Percentiles rank a stretch among this genome's conserved stretches.
Conservation (phyloP, 2,888 invertebrate genomes). For the Tryphoninae sp. region DNA sequence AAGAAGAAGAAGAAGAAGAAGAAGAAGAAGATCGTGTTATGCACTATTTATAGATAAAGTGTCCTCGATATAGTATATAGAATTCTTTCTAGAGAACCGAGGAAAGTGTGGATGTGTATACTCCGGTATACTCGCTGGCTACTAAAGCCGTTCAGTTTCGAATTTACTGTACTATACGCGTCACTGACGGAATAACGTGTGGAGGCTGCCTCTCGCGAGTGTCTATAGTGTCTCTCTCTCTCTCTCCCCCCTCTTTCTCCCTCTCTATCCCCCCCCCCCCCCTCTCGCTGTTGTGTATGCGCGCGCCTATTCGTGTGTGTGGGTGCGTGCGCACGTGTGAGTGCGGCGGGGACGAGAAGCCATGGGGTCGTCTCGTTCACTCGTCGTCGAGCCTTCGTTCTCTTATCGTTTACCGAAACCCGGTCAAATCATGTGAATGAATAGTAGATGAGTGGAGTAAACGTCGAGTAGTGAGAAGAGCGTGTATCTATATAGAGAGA, state of each 20-base stretch:
- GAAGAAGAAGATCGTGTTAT: not conserved
- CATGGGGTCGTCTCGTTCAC: slow-evolving; percentile 51
- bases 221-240: slow-evolving; percentile 10
- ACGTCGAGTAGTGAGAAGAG: slow-evolving; percentile 17
- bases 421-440: slow-evolving; percentile 58
- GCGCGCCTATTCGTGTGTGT: slow-evolving; percentile 15
- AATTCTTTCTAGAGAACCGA: slow-evolving; percentile 15
- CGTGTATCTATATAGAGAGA: not conserved
- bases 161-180: slow-evolving; percentile 17
- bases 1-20: not conserved
- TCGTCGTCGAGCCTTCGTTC: slow-evolving; percentile 38
- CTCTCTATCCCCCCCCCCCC: too few relatives aligned
- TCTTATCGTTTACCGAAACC: slow-evolving; percentile 51
- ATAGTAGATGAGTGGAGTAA: slow-evolving; percentile 18
- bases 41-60: slow-evolving; percentile 43
- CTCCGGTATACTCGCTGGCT: not conserved
- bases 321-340: slow-evolving; percentile 46
- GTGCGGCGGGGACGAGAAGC: slow-evolving; percentile 24
- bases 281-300: not conserved
- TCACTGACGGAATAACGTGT: slow-evolving; percentile 51
- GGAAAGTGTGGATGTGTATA: slow-evolving; percentile 8
- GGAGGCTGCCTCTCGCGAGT: slow-evolving; percentile 44
- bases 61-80: slow-evolving; percentile 38
- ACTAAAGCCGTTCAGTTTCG: slow-evolving; percentile 12
- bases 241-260: too few relatives aligned